These are phyloP conservation scores for Tribolium castaneum DNA, from an alignment of 1,140 invertebrate genomes.

Conservation along the genomic window DNA sequence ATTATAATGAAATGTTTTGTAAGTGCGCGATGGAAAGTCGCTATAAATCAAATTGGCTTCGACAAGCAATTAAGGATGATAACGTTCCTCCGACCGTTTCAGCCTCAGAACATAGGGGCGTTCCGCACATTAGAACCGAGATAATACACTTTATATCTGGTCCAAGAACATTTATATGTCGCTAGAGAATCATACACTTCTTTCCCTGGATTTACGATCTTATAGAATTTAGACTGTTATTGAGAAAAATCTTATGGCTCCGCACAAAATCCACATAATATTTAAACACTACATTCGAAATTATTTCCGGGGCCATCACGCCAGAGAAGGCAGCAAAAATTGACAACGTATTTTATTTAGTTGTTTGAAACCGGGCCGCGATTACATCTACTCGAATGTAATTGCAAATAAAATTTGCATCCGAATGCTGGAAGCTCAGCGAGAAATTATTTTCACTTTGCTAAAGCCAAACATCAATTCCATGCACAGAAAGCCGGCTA, in stretches of 20 bases:
- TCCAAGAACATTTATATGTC: constrained; percentile 34
- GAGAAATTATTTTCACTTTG: constrained; percentile 31
- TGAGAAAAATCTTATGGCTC: neutral
- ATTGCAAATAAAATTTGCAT: constrained; percentile 34
- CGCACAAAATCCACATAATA: neutral
- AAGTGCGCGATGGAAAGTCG: neutral
- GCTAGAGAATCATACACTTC: constrained; percentile 22
- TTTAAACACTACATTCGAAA: neutral
- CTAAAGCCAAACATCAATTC: constrained; percentile 33
- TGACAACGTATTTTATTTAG: neutral
- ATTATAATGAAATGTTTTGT: constrained; percentile 30
- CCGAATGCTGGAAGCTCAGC: constrained; percentile 6
- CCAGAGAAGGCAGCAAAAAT: neutral
- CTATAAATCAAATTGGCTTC: constrained; percentile 43
- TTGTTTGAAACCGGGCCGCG: neutral
- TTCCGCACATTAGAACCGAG: constrained; percentile 35
- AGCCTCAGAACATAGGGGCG: constrained; percentile 43
- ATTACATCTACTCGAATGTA: neutral
- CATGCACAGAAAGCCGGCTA: constrained; percentile 27
- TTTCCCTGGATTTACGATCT: constrained; percentile 2
- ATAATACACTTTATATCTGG: constrained; percentile 45
- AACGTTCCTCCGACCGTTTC: constrained; percentile 40
- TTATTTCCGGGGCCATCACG: too few relatives aligned
- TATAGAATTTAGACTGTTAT: constrained; percentile 29
- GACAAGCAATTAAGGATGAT: constrained; percentile 46